Evolutionary conservation across 2,888 invertebrate genomes (phyloP), one percentile per base, ranked within the genome.

Genomic region (Syritta pipiens): DNA sequence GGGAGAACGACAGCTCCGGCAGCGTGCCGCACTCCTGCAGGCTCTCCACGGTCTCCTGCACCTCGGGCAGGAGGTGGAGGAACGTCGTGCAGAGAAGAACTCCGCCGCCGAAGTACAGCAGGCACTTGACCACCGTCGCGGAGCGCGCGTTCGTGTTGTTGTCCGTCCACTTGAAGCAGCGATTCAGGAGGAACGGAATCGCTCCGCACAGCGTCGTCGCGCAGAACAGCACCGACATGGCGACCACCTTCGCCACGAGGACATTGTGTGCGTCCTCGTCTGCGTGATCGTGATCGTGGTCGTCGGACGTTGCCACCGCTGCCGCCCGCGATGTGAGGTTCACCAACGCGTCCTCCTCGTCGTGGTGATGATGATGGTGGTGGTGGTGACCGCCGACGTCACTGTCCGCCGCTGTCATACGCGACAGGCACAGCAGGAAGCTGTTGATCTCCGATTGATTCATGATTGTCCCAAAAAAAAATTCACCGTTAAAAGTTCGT

Each of bases 81-180:
- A 96, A 95, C 3, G 95, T 95, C 1, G 96, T 96, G 79, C 93
- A 93, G 32, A 96, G 89, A 12, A 96, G 89, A 0, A 96, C 95
- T 6, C 96, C 96, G n/a, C 95, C 96, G 10, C 95, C 96, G 82
- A 95, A 93, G n/a, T 94, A 93, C 17, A 96, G 89, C 19, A 95
- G 87, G 12, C 93, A 88, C 84, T 92, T 90, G 22, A 93, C 92
- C 14, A 91, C 83, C 9, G 82, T 85, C 5, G 86, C 86, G 0
- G 86, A 84, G n/a, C 87, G 84, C 6, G 86, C 84, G 69, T 85
- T 85, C 10, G 85, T 82, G 26, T 86, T 84, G 26, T 82, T 84
- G 30, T 85, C 81, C 5, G 91, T 91, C 93, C 93, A 93, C 28
- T 91, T 90, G 82, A 94, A 91, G 86, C 91, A 92, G 83, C 89